phyloP scores from a whole-genome alignment of 1,140 invertebrate genomes.

The Thalassaphorura encarpata region DNA sequence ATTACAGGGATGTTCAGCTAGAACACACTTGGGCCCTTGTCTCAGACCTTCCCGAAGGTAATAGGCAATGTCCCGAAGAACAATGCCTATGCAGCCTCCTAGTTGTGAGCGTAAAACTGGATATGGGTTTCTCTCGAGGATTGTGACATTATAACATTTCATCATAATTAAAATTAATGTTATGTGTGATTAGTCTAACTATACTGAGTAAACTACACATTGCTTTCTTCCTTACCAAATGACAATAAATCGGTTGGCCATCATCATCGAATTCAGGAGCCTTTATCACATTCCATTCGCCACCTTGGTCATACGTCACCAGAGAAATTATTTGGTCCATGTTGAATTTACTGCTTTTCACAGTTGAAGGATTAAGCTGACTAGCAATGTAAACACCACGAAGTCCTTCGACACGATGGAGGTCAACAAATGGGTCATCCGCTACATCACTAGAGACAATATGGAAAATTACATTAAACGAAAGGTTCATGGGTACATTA shows the following conservation, averaged over 20 bases:
- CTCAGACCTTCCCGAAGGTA: conserved; percentile 32
- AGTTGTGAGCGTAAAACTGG: conserved; percentile 32
- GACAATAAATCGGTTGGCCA: conserved; percentile 53
- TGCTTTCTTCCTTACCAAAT: conserved; percentile 37
- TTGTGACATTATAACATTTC: background rate
- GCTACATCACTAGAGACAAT: conserved; percentile 62
- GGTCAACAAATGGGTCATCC: conserved; percentile 73
- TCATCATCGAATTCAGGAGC: conserved; percentile 55
- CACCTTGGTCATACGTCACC: conserved; percentile 81
- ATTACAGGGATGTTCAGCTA: conserved; percentile 25
- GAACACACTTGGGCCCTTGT: conserved; percentile 24
- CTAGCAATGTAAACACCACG: conserved; percentile 83
- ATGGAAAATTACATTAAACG: background rate
- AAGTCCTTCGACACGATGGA: conserved; percentile 77
- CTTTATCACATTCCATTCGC: conserved; percentile 62
- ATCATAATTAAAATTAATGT: background rate
- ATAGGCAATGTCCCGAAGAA: too few relatives aligned
- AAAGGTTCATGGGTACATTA: too few relatives aligned
- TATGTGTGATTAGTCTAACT: background rate
- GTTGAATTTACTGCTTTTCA: conserved; percentile 43
- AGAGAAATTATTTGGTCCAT: conserved; percentile 63
- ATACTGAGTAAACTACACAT: background rate
- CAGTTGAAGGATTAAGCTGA: conserved; percentile 45
- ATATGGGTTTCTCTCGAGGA: conserved; percentile 10
- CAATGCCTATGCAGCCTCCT: too few relatives aligned